Evolutionary conservation across 2,113 vertebrate genomes (phyloP).

Genomic region (Strix aluco): DNA sequence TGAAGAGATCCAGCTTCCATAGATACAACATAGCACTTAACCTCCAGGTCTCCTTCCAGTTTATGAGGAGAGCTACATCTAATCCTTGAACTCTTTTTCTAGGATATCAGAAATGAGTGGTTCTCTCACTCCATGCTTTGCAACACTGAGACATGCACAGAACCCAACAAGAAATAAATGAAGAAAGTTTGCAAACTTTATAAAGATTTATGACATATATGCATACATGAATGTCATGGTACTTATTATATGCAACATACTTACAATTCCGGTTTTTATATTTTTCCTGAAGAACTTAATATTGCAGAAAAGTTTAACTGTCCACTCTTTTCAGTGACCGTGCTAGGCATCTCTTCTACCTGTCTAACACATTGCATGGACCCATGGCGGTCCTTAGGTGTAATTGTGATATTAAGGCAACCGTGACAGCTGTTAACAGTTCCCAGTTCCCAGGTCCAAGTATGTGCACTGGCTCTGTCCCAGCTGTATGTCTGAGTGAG

Average conservation of each 20-base stretch:
- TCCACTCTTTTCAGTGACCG: not conserved
- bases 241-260: not conserved
- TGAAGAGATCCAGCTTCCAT: not conserved
- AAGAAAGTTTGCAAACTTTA: not conserved
- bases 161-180: not conserved
- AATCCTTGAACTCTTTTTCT: not conserved
- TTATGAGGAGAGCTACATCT: not conserved
- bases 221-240: not conserved
- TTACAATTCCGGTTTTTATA: not conserved
- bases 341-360: not conserved
- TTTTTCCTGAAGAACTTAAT: not conserved
- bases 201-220: not conserved
- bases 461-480: not conserved
- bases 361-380: not conserved
- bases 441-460: not conserved
- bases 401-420: not conserved
- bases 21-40: not conserved
- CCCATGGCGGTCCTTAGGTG: not conserved
- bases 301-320: not conserved
- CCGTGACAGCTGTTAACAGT: not conserved
- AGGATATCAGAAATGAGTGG: not conserved
- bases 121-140: not conserved
- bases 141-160: not conserved
- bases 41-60: not conserved
- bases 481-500: not conserved